Evolutionary conservation across 2,797 vertebrate species (phyloP).

Genomic region (Galago senegalensis): DNA sequence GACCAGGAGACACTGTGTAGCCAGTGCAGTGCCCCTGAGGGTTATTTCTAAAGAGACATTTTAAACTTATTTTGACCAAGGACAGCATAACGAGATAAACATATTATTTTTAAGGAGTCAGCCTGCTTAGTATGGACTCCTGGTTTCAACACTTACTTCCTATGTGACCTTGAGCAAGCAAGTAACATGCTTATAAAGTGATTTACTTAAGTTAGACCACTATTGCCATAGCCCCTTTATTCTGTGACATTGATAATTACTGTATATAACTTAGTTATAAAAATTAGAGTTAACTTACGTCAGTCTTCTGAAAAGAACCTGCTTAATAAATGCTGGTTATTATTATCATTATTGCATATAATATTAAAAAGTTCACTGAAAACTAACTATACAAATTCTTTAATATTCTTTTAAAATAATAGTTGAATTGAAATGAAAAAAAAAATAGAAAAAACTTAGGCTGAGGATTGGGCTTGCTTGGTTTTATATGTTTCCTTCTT

Average conservation of each 20-base stretch:
- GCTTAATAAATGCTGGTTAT: neutral
- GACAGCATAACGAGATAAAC: neutral
- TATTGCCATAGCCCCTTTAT: neutral
- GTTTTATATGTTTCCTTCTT: neutral
- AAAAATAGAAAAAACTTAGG: neutral
- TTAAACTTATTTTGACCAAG: neutral
- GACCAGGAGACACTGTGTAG: neutral
- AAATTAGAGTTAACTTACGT: neutral
- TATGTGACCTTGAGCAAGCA: neutral
- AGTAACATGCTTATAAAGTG: neutral
- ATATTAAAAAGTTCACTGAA: neutral
- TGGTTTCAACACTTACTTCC: neutral
- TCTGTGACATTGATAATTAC: neutral
- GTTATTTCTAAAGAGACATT: neutral
- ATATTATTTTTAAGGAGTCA: neutral
- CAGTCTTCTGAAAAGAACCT: neutral
- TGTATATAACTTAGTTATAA: neutral
- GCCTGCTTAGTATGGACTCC: neutral
- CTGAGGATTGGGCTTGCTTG: neutral
- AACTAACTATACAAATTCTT: neutral
- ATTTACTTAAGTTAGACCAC: neutral
- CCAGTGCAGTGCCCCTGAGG: neutral
- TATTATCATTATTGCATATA: neutral
- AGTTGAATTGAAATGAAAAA: neutral
- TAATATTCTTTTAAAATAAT: neutral